These are phyloP conservation scores for Petrocephalus zakoni DNA, from an alignment of 2,113 vertebrate genomes.

Conservation along the genomic window DNA sequence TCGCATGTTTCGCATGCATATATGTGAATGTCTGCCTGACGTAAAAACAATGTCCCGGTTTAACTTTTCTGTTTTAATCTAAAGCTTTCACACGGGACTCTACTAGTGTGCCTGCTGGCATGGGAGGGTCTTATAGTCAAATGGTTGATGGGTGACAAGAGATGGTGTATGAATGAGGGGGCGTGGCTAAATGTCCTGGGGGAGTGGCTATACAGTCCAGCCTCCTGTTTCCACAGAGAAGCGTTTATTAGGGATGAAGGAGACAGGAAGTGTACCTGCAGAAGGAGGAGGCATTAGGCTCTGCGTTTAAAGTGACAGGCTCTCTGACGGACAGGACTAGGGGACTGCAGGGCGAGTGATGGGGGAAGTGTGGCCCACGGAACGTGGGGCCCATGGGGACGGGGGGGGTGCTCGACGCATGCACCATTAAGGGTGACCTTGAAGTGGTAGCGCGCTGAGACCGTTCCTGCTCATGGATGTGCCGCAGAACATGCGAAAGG, in stretches of 20 bases:
- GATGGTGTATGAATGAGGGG: background rate
- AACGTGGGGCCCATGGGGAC: background rate
- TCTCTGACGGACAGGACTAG: slow-evolving; percentile 51
- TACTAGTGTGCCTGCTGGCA: background rate
- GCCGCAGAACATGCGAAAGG: background rate
- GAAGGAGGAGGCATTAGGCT: slow-evolving; percentile 51
- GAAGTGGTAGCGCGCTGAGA: background rate
- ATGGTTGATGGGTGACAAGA: slow-evolving; percentile 39
- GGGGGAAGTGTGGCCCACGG: background rate
- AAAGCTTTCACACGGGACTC: background rate
- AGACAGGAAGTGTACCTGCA: slow-evolving; percentile 10
- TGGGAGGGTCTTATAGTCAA: slow-evolving; percentile 35
- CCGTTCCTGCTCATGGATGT: background rate
- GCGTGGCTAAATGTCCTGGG: background rate
- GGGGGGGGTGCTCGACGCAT: background rate
- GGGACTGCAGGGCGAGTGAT: background rate
- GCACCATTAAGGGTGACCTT: background rate
- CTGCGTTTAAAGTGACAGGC: slow-evolving; percentile 31
- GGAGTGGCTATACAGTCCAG: background rate
- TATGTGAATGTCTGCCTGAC: background rate
- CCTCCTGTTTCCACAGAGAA: background rate
- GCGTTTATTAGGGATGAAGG: background rate
- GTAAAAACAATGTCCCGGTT: background rate
- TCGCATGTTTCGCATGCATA: background rate
- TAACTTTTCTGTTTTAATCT: background rate